A percentile compares a stretch with the other conserved stretches of the same genome.
Evolutionary conservation across 2,888 invertebrate species (phyloP).

Genomic region (Rhagium mordax): DNA sequence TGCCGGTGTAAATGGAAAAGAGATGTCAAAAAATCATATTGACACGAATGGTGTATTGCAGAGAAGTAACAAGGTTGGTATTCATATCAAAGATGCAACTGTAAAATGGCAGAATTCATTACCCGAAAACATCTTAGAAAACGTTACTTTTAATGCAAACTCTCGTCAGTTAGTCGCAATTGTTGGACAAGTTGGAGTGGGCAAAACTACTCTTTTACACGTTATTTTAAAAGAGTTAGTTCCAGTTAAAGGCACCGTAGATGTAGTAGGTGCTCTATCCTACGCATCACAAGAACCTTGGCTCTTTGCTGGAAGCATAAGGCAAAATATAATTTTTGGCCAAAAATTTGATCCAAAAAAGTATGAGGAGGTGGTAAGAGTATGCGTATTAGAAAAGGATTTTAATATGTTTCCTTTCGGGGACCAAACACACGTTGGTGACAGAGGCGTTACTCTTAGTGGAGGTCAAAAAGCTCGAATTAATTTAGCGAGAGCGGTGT

Average conservation of each 20-base stretch:
- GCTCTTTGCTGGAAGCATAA: constrained; percentile 84
- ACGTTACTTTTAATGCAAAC: constrained; percentile 38
- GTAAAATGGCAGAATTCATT: constrained; percentile 43
- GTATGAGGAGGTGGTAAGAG: constrained; percentile 78
- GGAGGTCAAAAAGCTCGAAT: constrained; percentile 91
- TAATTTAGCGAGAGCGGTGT: constrained; percentile 87
- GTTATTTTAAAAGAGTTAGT: constrained; percentile 81
- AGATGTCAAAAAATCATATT: background rate
- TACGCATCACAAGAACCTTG: constrained; percentile 85
- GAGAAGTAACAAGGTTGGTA: background rate
- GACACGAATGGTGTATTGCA: too few species aligned
- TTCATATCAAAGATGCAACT: constrained; percentile 36
- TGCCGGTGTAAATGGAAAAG: too few species aligned
- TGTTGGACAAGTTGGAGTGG: constrained; percentile 78
- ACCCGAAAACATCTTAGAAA: constrained; percentile 40
- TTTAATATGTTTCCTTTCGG: constrained; percentile 82
- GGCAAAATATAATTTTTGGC: constrained; percentile 95
- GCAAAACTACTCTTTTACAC: constrained; percentile 74
- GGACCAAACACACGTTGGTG: constrained; percentile 85
- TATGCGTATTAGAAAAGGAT: constrained; percentile 81
- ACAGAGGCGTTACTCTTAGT: constrained; percentile 80
- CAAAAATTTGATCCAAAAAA: constrained; percentile 78
- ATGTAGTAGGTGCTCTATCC: constrained; percentile 34
- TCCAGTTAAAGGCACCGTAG: constrained; percentile 72
- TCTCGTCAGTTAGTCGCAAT: constrained; percentile 64